Evolutionary conservation across 2,113 vertebrate species (phyloP), one percentile per base, ranked within the genome.

Genomic region (Vidua macroura): DNA sequence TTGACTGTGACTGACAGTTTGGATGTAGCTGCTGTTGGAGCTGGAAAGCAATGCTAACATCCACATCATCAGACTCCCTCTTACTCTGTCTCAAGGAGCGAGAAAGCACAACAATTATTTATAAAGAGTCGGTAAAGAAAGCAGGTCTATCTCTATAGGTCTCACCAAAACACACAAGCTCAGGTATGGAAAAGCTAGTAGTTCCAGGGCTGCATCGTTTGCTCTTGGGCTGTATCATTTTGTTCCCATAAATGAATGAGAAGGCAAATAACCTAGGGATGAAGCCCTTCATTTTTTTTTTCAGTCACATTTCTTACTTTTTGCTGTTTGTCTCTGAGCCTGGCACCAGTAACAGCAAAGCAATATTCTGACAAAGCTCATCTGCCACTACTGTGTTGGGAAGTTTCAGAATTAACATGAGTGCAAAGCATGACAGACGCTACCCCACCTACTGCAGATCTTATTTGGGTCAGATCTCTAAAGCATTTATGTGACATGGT

Each of bases 391-490:
- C 51, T 73, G 28, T 33, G 19, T 14, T 85, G 63, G 78, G 37
- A 94, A 88, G 58, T 55, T 83, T 73, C 79, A 88, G 39, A 88
- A 94, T 49, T 60, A 69, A 37, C 55, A 46, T 1, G 12, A 92
- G 39, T 2, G 0, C n/a, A 52, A 44, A 72, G 70, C 1, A 0
- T 69, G 70, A 73, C 75, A 90, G 75, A 62, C 0, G 0, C 55
- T 76, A 33, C 63, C 46, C n/a, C n/a, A 85, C 67, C 51, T 83
- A 69, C 81, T 79, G 90, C 22, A 86, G 79, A 73, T 74, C 75
- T 53, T 80, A 39, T 41, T 62, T 51, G 33, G 49, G 49, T 73
- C 13, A 76, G 53, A 58, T 64, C 82, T 85, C 78, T 72, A 75
- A 82, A 85, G 78, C 17, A n/a, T 79, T 81, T 89, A 68, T 33